Percentiles rank a stretch among this genome's conserved stretches.
Evolutionary conservation across 2,888 invertebrate species (phyloP).

Genomic region (Idaea straminata): DNA sequence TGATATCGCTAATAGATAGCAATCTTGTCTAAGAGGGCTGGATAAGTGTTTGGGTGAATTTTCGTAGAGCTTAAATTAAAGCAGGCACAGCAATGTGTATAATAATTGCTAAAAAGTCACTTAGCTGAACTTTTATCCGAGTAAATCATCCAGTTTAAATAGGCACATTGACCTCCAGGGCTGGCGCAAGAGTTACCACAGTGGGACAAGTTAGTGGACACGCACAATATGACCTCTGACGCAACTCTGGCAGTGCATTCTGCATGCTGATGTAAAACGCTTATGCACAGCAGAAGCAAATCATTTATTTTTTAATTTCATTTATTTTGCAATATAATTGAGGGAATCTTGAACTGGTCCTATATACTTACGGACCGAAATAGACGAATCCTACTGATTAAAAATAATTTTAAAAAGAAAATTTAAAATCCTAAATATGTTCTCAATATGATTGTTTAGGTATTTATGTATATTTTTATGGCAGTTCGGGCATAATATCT

Average conservation of each 20-base stretch:
- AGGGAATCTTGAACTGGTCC: neutral
- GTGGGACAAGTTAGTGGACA: conserved; percentile 46
- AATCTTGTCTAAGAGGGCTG: too few species aligned
- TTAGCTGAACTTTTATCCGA: conserved; percentile 16
- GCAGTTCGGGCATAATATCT: too few species aligned
- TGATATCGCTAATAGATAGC: too few species aligned
- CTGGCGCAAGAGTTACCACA: conserved; percentile 46
- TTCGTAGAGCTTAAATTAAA: neutral
- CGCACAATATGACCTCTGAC: conserved; percentile 71
- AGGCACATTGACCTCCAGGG: conserved; percentile 68
- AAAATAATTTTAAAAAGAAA: too few species aligned
- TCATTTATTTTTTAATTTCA: conserved; percentile 2
- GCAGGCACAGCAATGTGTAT: neutral
- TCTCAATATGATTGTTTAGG: too few species aligned
- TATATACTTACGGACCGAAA: too few species aligned
- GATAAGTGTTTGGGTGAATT: neutral
- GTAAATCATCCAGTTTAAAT: conserved; percentile 48
- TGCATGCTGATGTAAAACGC: conserved; percentile 44
- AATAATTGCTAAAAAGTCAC: conserved; percentile 11
- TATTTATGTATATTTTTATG: too few species aligned
- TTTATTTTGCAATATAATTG: neutral
- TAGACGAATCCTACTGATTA: too few species aligned
- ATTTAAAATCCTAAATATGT: too few species aligned
- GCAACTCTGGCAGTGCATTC: conserved; percentile 55
- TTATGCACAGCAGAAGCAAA: conserved; percentile 37